Base-by-base conservation (phyloP, 1,140 invertebrate species). In the Lineus longissimus region DNA sequence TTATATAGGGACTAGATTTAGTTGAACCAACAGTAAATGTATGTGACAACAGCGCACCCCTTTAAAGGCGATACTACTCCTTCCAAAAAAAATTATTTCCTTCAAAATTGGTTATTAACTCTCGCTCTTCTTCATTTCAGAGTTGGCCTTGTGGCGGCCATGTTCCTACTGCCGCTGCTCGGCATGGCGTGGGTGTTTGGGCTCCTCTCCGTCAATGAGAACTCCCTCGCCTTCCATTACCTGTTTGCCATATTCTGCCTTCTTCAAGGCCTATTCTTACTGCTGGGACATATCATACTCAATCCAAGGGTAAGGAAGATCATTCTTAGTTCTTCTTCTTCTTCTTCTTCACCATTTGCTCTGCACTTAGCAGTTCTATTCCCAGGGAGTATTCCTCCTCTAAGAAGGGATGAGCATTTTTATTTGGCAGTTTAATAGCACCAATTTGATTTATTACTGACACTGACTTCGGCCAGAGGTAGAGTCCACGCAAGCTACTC, bases 131-230 rank as follows among this genome's bases (percentile, higher is more conserved):
- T 62, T 54, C 68, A 70, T 82, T 73, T 62, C 78, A 91, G 94
- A 67, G 92, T 91, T 2, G 80, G 92, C 0, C 79, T 94, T 47
- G n/a, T 93, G 89, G 90, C 82, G 2, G 91, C 90, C 15, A 88
- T 93, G 0, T 30, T 90, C 0, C 87, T 91, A 0, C 76, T 94
- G 19, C 90, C 91, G 1, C 80, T 94, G 31, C 81, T 92, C 63
- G 90, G 90, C 0, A 84, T 87, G 6, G 88, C 88, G 11, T 94
- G 92, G 92, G 87, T 93, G 0, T 76, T 93, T 40, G 90, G 90
- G 0, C 85, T 94, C 1, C 81, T 94, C 2, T 87, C 89, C 17
- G 91, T 90, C 1, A 91, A 90, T 43, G 91, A 93, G 75, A 87
- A 88, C 65, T 85, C 88, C 6, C 85, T 86, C 17, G 84, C 86